phyloP scores from a whole-genome alignment of 2,113 vertebrate genomes.

The Odontesthes bonariensis region DNA sequence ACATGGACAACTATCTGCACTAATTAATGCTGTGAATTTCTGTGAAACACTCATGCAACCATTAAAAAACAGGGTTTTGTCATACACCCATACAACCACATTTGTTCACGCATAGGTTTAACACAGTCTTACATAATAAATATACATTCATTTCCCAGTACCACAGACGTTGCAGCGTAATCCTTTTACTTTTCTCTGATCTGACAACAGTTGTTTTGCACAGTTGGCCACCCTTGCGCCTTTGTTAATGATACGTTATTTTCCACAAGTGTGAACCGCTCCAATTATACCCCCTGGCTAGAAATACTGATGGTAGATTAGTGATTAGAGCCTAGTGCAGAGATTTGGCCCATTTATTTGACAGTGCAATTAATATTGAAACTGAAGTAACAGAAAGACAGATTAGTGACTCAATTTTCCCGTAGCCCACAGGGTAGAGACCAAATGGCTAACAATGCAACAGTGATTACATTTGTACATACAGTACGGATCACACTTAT shows the following conservation, averaged over 20 bases:
- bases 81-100: neutral
- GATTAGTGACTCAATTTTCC: constrained; percentile 54
- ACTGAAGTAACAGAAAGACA: constrained; percentile 54
- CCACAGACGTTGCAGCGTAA: constrained; percentile 24
- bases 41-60: constrained; percentile 14
- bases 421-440: constrained; percentile 27
- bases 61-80: constrained; percentile 10
- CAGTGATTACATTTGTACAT: too few species aligned
- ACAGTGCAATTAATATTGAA: constrained; percentile 66
- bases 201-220: constrained; percentile 37
- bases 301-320: constrained; percentile 70
- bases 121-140: constrained; percentile 3
- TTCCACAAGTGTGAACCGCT: constrained; percentile 52
- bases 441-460: constrained; percentile 12
- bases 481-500: neutral
- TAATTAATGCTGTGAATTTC: neutral
- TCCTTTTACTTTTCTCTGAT: constrained; percentile 47
- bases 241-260: constrained; percentile 69
- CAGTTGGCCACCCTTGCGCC: constrained; percentile 61
- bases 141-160: constrained; percentile 7
- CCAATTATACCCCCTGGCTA: constrained; percentile 72
- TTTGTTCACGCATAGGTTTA: neutral
- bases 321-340: constrained; percentile 68
- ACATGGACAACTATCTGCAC: neutral
- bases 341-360: constrained; percentile 75